These are phyloP conservation scores for Globicephala melas DNA, from an alignment of 2,113 vertebrate genomes.

Conservation along the genomic window DNA sequence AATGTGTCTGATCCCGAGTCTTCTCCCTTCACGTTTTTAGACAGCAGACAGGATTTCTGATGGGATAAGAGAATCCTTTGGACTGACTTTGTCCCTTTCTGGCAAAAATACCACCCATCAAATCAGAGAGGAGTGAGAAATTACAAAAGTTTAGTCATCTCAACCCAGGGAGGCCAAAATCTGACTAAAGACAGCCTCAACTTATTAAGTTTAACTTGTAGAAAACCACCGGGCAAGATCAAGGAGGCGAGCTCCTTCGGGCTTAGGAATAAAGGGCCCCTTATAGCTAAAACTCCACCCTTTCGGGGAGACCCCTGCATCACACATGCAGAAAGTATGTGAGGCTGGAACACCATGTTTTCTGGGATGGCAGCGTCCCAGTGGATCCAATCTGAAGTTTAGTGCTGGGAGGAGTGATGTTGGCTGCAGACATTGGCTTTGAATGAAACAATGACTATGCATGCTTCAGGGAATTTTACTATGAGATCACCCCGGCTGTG, in stretches of 20 bases:
- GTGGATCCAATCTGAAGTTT: conserved; percentile 24
- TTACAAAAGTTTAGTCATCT: conserved; percentile 75
- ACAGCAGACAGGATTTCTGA: conserved; percentile 39
- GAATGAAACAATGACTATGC: conserved; percentile 73
- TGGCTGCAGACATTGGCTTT: conserved; percentile 65
- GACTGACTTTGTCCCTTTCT: conserved; percentile 54
- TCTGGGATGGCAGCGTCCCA: conserved; percentile 56
- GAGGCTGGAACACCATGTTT: conserved; percentile 37
- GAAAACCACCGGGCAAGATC: conserved; percentile 62
- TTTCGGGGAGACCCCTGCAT: conserved; percentile 49
- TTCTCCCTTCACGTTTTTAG: conserved; percentile 10
- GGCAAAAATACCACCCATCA: conserved; percentile 59
- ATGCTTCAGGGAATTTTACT: conserved; percentile 73
- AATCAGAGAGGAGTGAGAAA: conserved; percentile 61
- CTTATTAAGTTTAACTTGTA: conserved; percentile 64
- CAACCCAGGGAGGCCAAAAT: conserved; percentile 66
- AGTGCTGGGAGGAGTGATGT: conserved; percentile 51
- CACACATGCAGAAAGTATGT: conserved; percentile 50
- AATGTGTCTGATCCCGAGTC: neutral
- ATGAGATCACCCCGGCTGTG: conserved; percentile 68
- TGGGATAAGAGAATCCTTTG: conserved; percentile 63
- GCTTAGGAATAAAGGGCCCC: conserved; percentile 18
- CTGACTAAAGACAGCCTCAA: conserved; percentile 69
- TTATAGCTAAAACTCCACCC: conserved; percentile 50
- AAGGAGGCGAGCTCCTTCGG: neutral